A percentile compares a stretch with the other conserved stretches of the same genome.
phyloP scores from a whole-genome alignment of 2,113 vertebrate species.

The Anguilla rostrata region DNA sequence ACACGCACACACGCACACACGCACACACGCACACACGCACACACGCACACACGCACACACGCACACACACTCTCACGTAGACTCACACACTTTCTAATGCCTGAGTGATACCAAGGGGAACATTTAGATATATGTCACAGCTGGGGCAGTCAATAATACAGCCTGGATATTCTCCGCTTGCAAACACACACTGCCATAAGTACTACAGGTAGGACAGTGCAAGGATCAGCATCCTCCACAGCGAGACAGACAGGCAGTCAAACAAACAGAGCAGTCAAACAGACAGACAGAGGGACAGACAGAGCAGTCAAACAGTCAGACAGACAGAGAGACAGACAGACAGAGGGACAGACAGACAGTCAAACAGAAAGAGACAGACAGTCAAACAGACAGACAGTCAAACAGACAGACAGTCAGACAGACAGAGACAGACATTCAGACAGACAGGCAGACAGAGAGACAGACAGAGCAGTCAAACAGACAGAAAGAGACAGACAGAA shows the following conservation, averaged over 20 bases:
- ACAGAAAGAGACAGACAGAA: no score
- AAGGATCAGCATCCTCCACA: neutral
- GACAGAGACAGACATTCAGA: no score
- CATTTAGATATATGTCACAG: neutral
- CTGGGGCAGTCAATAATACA: neutral
- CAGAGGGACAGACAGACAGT: neutral
- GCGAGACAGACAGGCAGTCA: no score
- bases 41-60: no score
- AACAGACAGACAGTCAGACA: no score
- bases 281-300: neutral
- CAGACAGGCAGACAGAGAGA: neutral
- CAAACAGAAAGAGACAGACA: no score
- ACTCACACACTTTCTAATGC: neutral
- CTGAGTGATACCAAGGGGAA: neutral
- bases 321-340: neutral
- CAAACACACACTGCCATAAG: neutral
- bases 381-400: neutral
- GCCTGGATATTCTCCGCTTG: neutral
- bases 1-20: no score
- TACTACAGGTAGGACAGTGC: no score
- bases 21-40: no score
- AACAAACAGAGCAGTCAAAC: neutral
- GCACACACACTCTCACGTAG: no score
- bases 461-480: neutral
- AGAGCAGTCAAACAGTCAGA: neutral